Evolutionary conservation across 1,140 invertebrate species (phyloP).

Genomic region (Nomia melanderi): DNA sequence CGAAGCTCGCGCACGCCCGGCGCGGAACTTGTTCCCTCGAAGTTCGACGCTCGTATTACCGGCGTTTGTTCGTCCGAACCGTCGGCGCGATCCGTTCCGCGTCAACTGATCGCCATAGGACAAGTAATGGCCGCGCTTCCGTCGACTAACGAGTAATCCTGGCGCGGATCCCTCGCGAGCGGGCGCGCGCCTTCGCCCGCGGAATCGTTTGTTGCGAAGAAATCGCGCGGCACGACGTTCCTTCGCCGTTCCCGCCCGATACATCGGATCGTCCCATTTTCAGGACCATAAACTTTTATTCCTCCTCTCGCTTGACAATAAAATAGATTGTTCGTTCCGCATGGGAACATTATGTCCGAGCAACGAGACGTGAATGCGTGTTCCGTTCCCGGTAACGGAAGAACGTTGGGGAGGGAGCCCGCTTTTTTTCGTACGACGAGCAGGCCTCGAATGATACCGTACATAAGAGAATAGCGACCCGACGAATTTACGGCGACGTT

Average conservation of each 20-base stretch:
- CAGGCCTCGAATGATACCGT: neutral
- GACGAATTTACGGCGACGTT: neutral
- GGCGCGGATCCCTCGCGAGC: neutral
- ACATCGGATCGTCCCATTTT: neutral
- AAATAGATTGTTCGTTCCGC: neutral
- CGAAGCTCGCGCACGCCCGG: too few relatives aligned
- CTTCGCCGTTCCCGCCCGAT: neutral
- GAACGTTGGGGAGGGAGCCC: neutral
- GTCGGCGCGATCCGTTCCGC: neutral
- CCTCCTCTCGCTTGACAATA: neutral
- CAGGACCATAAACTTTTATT: conserved; percentile 1
- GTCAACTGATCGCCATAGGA: neutral
- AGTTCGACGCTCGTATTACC: too few relatives aligned
- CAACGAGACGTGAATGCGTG: neutral
- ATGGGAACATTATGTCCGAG: neutral
- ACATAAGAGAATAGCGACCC: neutral
- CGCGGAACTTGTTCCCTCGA: too few relatives aligned
- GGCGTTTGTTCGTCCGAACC: too few relatives aligned
- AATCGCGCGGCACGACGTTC: neutral
- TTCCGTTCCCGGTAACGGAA: neutral
- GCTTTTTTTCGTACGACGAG: neutral
- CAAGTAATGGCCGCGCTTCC: neutral
- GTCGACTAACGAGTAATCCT: conserved; percentile 11
- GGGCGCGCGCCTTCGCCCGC: conserved; percentile 1
- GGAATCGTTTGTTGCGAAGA: neutral